Percentiles rank a stretch among this genome's conserved stretches.
Conservation (phyloP, 2,113 vertebrate genomes). For the Turdus rufiventris region DNA sequence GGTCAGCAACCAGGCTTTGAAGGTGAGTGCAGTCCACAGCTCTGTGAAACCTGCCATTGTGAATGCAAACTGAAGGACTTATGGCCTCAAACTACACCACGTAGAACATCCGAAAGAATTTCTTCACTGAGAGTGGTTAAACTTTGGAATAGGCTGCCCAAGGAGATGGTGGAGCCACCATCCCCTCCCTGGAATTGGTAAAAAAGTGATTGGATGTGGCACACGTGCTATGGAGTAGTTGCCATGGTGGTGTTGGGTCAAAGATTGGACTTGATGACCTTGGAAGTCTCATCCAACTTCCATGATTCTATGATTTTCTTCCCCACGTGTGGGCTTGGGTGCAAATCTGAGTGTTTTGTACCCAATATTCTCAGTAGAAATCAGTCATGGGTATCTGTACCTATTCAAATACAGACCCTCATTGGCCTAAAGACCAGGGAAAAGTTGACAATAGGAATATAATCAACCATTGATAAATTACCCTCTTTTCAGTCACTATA, state of each 20-base stretch:
- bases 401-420: not conserved
- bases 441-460: not conserved
- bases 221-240: fast-evolving
- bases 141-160: not conserved
- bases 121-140: not conserved
- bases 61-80: not conserved
- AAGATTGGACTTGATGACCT: not conserved
- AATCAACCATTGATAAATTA: not conserved
- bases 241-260: not conserved
- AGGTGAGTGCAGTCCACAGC: not conserved
- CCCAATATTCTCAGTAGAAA: not conserved
- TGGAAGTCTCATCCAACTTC: not conserved
- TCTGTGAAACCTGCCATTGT: not conserved
- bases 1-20: not conserved
- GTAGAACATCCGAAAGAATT: not conserved
- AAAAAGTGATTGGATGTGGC: not conserved
- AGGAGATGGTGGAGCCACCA: not conserved
- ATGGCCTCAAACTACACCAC: not conserved
- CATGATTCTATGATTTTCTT: not conserved
- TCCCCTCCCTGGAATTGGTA: not conserved
- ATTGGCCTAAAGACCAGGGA: not conserved
- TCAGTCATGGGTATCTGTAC: not conserved
- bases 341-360: not conserved
- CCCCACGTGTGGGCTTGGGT: not conserved
- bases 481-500: not conserved